A percentile compares a stretch with the other conserved stretches of the same genome.
phyloP scores from a whole-genome alignment of 2,888 invertebrate species.

The Limnephilus rhombicus region DNA sequence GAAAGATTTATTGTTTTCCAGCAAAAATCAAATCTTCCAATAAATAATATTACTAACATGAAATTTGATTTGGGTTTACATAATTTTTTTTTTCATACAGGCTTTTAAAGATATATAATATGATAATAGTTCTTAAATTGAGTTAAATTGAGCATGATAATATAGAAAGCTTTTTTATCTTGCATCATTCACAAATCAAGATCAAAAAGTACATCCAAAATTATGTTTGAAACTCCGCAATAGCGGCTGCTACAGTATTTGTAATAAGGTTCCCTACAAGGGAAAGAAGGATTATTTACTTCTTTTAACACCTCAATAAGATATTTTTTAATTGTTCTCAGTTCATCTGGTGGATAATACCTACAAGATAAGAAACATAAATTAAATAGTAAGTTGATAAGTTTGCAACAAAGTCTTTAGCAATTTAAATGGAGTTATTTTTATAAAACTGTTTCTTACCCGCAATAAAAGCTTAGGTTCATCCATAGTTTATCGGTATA shows the following conservation, averaged over 20 bases:
- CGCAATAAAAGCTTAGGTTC: slow-evolving; percentile 51
- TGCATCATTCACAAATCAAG: not conserved
- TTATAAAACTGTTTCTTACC: slow-evolving; percentile 48
- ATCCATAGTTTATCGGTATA: slow-evolving; percentile 58
- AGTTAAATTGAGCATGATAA: not conserved
- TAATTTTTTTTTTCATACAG: not conserved
- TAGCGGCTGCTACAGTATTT: slow-evolving; percentile 63
- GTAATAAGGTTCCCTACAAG: slow-evolving; percentile 63
- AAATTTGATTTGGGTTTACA: not conserved
- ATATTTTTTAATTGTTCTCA: slow-evolving; percentile 52
- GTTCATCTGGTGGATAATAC: slow-evolving; percentile 58
- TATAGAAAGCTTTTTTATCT: not conserved
- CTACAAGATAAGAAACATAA: slow-evolving; percentile 50
- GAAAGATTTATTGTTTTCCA: not conserved
- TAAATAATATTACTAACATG: not conserved
- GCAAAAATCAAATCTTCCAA: not conserved
- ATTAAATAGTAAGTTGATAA: not conserved
- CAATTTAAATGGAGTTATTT: not conserved
- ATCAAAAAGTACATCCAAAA: slow-evolving; percentile 49
- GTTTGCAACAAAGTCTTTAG: no score
- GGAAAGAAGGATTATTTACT: slow-evolving; percentile 63
- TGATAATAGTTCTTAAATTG: not conserved
- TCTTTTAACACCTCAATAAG: slow-evolving; percentile 60
- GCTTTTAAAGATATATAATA: not conserved
- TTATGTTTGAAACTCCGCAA: slow-evolving; percentile 55